These are phyloP conservation scores for Glaucomys volans DNA, from an alignment of 2,113 vertebrate species.

Conservation along the genomic window DNA sequence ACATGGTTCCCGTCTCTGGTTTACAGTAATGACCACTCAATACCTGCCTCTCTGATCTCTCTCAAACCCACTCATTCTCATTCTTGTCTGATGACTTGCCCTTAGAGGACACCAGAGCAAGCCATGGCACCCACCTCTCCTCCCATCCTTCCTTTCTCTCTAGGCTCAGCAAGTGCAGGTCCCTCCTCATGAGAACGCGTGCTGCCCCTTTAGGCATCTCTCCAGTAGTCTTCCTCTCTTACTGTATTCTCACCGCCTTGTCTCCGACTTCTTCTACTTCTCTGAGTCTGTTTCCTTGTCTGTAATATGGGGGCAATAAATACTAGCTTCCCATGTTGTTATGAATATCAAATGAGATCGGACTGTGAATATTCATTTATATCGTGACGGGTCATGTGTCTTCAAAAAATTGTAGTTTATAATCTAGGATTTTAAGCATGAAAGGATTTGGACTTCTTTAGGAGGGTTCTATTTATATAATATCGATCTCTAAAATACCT, in stretches of 20 bases:
- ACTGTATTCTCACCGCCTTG: neutral
- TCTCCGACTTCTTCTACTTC: neutral
- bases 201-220: too few species aligned
- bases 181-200: neutral
- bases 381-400: neutral
- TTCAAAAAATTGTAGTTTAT: neutral
- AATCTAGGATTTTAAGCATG: conserved; percentile 17
- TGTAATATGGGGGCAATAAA: neutral
- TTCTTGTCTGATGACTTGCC: neutral
- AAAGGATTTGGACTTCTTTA: neutral
- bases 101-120: neutral
- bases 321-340: neutral
- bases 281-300: neutral
- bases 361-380: neutral
- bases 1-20: neutral
- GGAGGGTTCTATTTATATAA: neutral
- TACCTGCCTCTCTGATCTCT: neutral
- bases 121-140: neutral
- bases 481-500: neutral
- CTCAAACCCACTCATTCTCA: neutral
- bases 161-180: neutral
- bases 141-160: neutral
- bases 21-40: neutral
- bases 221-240: neutral
- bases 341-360: neutral